Percentiles rank a stretch among this genome's conserved stretches.
phyloP scores from a whole-genome alignment of 2,113 vertebrate genomes.

The Colossoma macropomum region DNA sequence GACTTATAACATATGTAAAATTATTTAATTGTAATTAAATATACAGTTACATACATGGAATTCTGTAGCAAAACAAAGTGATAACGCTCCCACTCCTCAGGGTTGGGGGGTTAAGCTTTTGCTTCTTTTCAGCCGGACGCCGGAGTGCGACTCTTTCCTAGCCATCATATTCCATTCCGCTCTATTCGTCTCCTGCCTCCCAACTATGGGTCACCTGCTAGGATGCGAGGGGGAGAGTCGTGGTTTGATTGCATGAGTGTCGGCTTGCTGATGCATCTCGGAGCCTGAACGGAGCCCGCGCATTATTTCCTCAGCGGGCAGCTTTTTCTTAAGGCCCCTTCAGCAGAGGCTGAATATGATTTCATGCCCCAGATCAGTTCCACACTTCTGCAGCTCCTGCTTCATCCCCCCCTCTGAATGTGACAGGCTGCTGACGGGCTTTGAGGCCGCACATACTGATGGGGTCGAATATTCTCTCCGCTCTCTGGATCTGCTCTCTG shows the following conservation, averaged over 20 bases:
- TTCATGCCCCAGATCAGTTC: conserved; percentile 67
- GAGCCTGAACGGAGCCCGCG: conserved; percentile 31
- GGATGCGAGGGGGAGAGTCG: background rate
- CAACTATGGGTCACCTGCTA: conserved; percentile 4
- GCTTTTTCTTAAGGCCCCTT: conserved; percentile 48
- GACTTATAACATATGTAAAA: no score
- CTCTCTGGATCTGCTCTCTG: conserved; percentile 16
- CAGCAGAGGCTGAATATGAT: conserved; percentile 55
- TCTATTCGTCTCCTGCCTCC: background rate
- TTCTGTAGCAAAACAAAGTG: background rate
- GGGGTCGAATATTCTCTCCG: conserved; percentile 45
- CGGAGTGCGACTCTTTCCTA: background rate
- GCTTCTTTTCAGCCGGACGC: background rate
- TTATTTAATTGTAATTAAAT: background rate
- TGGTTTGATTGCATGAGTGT: background rate
- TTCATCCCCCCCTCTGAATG: conserved; percentile 49
- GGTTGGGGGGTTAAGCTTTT: background rate
- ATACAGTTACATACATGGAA: background rate
- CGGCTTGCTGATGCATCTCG: conserved; percentile 8
- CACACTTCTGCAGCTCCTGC: conserved; percentile 46
- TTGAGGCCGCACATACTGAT: conserved; percentile 69
- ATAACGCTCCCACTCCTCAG: background rate
- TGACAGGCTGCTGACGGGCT: conserved; percentile 62
- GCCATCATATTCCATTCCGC: background rate
- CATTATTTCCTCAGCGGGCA: conserved; percentile 23